Conservation (phyloP, 2,113 vertebrate species). For the Hippocampus comes region DNA sequence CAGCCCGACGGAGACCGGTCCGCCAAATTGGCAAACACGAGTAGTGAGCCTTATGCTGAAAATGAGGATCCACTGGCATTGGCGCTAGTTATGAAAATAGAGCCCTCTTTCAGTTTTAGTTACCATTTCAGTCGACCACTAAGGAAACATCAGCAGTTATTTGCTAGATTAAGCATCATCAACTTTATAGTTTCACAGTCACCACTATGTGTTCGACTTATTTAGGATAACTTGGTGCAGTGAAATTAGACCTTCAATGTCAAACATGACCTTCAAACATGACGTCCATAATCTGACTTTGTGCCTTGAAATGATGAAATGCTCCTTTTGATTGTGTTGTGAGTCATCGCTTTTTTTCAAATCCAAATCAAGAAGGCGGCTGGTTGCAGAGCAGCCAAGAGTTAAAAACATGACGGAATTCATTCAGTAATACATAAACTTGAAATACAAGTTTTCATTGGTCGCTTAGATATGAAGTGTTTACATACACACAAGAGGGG, state of each 20-base stretch:
- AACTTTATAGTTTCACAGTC: neutral
- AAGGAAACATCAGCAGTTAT: neutral
- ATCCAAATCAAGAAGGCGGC: neutral
- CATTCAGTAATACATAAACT: neutral
- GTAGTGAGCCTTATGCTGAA: too few species aligned
- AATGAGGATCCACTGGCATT: too few species aligned
- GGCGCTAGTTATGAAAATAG: too few species aligned
- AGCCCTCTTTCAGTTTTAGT: neutral
- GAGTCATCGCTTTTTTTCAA: neutral
- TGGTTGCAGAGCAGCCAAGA: neutral
- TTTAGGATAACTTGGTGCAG: neutral
- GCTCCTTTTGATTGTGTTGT: neutral
- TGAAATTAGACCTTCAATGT: neutral
- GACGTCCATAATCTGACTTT: neutral
- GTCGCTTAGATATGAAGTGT: slow-evolving; percentile 4
- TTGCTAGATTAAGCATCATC: neutral
- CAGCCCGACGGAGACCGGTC: too few species aligned
- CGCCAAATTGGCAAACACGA: too few species aligned
- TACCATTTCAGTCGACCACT: neutral
- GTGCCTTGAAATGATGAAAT: neutral
- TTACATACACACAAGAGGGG: neutral
- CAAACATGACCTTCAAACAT: neutral
- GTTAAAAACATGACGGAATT: neutral
- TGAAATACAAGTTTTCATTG: neutral
- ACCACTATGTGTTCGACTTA: neutral